Evolutionary conservation across 2,113 vertebrate species (phyloP), one percentile per base, ranked within the genome.

Genomic region (Ctenodactylus gundi): DNA sequence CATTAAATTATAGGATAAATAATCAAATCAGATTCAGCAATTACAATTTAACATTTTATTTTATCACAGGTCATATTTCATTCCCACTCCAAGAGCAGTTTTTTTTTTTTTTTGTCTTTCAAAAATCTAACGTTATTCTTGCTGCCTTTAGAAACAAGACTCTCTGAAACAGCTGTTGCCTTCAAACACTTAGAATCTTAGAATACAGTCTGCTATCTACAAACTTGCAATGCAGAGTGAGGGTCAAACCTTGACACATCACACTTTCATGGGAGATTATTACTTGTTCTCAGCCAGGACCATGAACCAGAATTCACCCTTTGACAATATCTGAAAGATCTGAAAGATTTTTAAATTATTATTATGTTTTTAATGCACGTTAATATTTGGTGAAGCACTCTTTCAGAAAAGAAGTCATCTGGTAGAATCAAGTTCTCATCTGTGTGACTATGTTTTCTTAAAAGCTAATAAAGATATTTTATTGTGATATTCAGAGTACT

Each of bases 101-200:
- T 91, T 75, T n/a, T n/a, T n/a, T n/a, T n/a, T n/a, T n/a, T n/a
- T n/a, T n/a, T n/a, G n/a, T n/a, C n/a, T n/a, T n/a, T n/a, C n/a
- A n/a, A n/a, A n/a, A n/a, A n/a, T n/a, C n/a, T n/a, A n/a, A n/a
- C 10, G 9, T 72, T 78, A 80, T 82, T 82, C 12, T 67, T 81
- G 15, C 7, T 92, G n/a, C n/a, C n/a, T n/a, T n/a, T 81, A 85
- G 91, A 97, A 77, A 86, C 25, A 4, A 20, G 20, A 81, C 39
- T 95, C 9, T 60, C 20, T 12, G 73, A 39, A 68, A 77, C 80
- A 80, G 29, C 29, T 6, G 67, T 77, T 82, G 57, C 8, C 36
- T 25, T 18, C 5, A 55, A 77, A 77, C 8, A 36, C 29, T 34
- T 88, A 76, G 29, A 80, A 86, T 20, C 67, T 93, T 70, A 64